These are phyloP conservation scores for Brachypodius melanocephalos DNA, from an alignment of 2,113 vertebrate genomes.

Conservation along the genomic window DNA sequence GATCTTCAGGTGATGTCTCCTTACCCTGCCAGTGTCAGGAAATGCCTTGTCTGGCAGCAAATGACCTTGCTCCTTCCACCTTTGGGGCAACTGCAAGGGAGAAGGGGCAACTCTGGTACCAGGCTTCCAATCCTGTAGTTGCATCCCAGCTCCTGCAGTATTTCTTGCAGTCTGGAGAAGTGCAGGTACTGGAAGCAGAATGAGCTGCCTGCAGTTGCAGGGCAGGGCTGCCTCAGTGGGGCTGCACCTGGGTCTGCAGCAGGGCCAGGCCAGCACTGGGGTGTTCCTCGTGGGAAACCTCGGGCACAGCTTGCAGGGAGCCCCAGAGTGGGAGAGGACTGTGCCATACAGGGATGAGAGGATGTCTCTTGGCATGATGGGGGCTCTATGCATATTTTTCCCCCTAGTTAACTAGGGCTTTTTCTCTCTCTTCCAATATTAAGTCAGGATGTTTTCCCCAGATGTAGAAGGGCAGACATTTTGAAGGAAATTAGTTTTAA, in stretches of 20 bases:
- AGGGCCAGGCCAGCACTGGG: neutral
- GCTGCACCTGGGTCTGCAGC: no score
- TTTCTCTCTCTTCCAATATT: slow-evolving; percentile 19
- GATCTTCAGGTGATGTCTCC: neutral
- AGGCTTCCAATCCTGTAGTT: neutral
- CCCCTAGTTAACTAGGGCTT: slow-evolving; percentile 14
- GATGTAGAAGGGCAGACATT: slow-evolving; percentile 54
- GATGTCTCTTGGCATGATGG: neutral
- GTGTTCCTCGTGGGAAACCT: accelerated
- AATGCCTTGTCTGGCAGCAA: neutral
- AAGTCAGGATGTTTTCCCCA: slow-evolving; percentile 58
- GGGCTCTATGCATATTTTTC: accelerated
- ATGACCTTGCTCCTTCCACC: neutral
- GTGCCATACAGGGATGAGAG: neutral
- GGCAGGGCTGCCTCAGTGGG: accelerated
- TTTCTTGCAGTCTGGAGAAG: neutral
- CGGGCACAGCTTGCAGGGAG: accelerated
- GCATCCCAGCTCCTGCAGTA: accelerated
- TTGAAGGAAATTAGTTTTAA: slow-evolving; percentile 63
- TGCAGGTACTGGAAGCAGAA: neutral
- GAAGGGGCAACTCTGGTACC: accelerated
- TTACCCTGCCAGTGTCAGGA: neutral
- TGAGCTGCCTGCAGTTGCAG: neutral
- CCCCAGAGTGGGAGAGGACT: accelerated
- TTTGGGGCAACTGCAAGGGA: neutral